These are phyloP conservation scores for Oreochromis aureus DNA, from an alignment of 2,113 vertebrate species.

Conservation along the genomic window DNA sequence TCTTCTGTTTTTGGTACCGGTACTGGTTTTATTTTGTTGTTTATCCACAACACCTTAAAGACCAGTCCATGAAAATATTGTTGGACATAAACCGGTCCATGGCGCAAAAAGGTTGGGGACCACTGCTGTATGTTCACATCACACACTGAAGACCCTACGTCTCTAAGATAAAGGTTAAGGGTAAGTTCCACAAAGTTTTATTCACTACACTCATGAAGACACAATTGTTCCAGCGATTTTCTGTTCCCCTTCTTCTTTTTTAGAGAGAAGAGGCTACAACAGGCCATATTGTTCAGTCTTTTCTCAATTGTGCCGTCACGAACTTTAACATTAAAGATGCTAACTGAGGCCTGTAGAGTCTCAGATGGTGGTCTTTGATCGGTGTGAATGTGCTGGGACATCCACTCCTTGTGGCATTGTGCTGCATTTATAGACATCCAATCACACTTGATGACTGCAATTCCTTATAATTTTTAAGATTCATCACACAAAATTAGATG, in stretches of 20 bases:
- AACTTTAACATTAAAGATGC: background rate
- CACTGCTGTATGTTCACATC: background rate
- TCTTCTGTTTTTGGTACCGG: too few relatives aligned
- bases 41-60: too few relatives aligned
- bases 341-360: background rate
- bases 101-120: too few relatives aligned
- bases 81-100: too few relatives aligned
- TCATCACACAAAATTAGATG: background rate
- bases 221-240: background rate
- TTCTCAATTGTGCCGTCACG: background rate
- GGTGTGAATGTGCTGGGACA: background rate
- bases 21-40: too few relatives aligned
- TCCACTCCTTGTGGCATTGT: background rate
- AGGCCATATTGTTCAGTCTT: accelerated
- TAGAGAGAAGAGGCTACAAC: background rate
- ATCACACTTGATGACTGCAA: background rate
- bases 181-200: background rate
- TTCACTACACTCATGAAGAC: background rate
- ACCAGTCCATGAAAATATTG: too few relatives aligned
- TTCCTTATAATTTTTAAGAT: background rate
- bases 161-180: background rate
- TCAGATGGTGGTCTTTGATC: accelerated
- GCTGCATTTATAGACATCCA: background rate
- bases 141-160: background rate
- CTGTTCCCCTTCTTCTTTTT: background rate